These are phyloP conservation scores for Diglossa brunneiventris DNA, from an alignment of 2,113 vertebrate species.

Conservation along the genomic window DNA sequence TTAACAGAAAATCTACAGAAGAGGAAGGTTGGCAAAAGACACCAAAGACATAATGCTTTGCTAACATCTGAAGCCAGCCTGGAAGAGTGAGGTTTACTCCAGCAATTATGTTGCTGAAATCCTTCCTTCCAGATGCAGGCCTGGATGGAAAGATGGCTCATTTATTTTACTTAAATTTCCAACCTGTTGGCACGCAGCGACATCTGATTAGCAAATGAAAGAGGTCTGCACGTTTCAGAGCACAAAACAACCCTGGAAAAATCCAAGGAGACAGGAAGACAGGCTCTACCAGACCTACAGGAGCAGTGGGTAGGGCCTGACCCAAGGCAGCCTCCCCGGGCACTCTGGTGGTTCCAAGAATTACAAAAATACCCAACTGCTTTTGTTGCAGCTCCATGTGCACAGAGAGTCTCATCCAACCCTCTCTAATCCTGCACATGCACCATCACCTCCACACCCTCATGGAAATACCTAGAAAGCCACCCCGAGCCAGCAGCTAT, in stretches of 20 bases:
- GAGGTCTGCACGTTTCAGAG: not conserved
- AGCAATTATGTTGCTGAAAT: not conserved
- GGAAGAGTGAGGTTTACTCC: not conserved
- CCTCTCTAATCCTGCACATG: not conserved
- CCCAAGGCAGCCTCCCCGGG: not conserved
- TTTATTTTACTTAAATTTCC: not conserved
- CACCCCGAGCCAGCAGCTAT: not conserved
- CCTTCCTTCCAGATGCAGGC: not conserved
- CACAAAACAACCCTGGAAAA: not conserved
- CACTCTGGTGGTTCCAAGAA: not conserved
- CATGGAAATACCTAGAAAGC: not conserved
- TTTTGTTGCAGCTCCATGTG: not conserved
- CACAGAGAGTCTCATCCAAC: not conserved
- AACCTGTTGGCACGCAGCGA: not conserved
- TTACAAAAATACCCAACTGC: not conserved
- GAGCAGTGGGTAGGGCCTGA: not conserved
- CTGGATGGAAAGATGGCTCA: conserved; percentile 3
- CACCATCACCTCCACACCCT: not conserved
- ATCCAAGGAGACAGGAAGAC: not conserved
- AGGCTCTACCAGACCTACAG: not conserved
- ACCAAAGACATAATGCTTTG: not conserved
- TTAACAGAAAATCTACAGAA: not conserved
- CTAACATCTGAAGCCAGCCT: not conserved
- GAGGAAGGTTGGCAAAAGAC: not conserved
- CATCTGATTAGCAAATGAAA: not conserved